phyloP scores from a whole-genome alignment of 2,888 invertebrate genomes.

The Argyresthia goedartella region DNA sequence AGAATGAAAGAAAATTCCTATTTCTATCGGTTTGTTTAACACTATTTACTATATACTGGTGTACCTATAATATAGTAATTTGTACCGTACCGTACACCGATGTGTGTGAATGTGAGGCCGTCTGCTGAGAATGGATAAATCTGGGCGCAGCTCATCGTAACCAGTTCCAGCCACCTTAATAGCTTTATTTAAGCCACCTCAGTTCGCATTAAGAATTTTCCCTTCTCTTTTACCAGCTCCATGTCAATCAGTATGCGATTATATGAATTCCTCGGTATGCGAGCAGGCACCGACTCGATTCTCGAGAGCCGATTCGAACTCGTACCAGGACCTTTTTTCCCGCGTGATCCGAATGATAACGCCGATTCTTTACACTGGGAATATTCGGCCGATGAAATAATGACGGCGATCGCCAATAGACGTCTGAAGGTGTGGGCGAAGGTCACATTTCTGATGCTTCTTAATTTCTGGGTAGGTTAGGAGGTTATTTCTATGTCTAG shows the following conservation, averaged over 20 bases:
- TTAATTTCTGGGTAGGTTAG: not conserved
- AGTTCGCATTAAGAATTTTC: too few relatives aligned
- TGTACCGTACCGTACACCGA: too few relatives aligned
- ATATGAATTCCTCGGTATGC: constrained; percentile 36
- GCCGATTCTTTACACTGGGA: not conserved
- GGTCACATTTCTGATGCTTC: too few relatives aligned
- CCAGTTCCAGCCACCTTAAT: not conserved
- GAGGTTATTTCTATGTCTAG: not conserved
- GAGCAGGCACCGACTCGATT: constrained; percentile 2
- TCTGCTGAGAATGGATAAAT: too few relatives aligned
- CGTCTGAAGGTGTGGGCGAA: not conserved
- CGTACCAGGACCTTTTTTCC: not conserved
- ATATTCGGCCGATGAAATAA: not conserved
- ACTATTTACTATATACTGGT: too few relatives aligned
- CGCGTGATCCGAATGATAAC: not conserved
- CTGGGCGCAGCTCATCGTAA: not conserved
- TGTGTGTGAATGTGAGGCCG: too few relatives aligned
- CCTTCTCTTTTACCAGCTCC: not conserved
- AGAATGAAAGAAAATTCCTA: too few relatives aligned
- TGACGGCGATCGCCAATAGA: not conserved
- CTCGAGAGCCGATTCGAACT: too few relatives aligned
- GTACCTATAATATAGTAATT: too few relatives aligned
- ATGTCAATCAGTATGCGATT: constrained; percentile 44
- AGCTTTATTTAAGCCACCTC: not conserved
- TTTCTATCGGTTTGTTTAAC: too few relatives aligned